phyloP scores from a whole-genome alignment of 1,140 invertebrate species.

The Zaprionus tsacasi region DNA sequence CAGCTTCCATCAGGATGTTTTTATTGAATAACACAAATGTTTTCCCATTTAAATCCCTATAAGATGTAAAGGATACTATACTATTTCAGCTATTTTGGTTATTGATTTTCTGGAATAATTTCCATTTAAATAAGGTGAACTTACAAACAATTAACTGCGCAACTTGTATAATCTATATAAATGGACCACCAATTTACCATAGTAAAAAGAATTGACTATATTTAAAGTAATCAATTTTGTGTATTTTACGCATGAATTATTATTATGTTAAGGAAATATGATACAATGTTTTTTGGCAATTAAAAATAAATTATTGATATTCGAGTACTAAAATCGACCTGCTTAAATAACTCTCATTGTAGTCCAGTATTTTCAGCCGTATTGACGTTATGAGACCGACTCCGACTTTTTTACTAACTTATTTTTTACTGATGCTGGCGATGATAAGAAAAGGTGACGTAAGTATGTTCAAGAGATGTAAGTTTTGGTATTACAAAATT shows the following conservation, averaged over 20 bases:
- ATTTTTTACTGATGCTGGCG: neutral
- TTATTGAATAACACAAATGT: neutral
- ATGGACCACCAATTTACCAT: too few species aligned
- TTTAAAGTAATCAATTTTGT: neutral
- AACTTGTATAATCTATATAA: too few species aligned
- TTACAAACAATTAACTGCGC: too few species aligned
- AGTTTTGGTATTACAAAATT: neutral
- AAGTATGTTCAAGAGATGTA: neutral
- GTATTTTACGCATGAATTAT: neutral
- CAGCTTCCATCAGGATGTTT: slow-evolving; percentile 6
- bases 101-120: neutral
- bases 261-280: neutral
- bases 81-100: neutral
- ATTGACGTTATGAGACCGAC: slow-evolving; percentile 2
- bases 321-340: too few species aligned
- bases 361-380: neutral
- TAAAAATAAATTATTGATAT: neutral
- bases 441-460: slow-evolving; percentile 9
- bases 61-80: too few species aligned
- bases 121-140: neutral
- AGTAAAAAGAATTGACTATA: neutral
- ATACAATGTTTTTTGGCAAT: too few species aligned
- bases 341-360: neutral
- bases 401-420: neutral
- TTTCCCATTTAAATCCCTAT: too few species aligned